A percentile compares a stretch with the other conserved stretches of the same genome.
These are phyloP conservation scores for Apodemia hepburni DNA, from an alignment of 2,888 invertebrate genomes.

Conservation along the genomic window DNA sequence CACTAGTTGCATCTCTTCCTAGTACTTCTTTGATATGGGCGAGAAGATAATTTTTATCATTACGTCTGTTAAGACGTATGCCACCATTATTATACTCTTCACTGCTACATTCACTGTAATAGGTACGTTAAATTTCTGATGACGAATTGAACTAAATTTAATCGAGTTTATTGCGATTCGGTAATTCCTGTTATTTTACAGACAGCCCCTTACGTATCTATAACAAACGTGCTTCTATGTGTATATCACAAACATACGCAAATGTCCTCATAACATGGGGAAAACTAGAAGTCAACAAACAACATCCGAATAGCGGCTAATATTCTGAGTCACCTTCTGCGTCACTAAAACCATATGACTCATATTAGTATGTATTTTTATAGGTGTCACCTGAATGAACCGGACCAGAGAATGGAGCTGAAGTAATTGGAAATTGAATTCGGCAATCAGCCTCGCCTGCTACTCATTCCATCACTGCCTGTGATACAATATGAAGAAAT, in stretches of 20 bases:
- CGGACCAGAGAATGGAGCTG: slow-evolving; percentile 9
- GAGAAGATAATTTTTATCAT: too few species aligned
- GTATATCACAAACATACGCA: too few species aligned
- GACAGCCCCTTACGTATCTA: background rate
- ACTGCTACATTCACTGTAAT: too few species aligned
- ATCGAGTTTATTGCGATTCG: too few species aligned
- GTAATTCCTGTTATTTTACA: too few species aligned
- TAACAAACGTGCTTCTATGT: background rate
- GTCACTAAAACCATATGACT: slow-evolving; percentile 49
- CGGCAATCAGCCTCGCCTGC: slow-evolving; percentile 28
- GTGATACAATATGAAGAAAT: slow-evolving; percentile 67
- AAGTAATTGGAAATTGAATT: background rate
- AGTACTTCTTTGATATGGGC: too few species aligned
- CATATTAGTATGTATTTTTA: slow-evolving; percentile 46
- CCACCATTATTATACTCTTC: too few species aligned
- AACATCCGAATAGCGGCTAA: slow-evolving; percentile 12
- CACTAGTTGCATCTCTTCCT: too few species aligned
- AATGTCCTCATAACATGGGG: slow-evolving; percentile 22
- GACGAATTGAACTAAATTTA: too few species aligned
- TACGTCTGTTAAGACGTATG: too few species aligned
- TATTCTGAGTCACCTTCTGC: slow-evolving; percentile 57
- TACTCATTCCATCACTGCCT: slow-evolving; percentile 67
- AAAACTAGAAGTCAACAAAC: slow-evolving; percentile 8
- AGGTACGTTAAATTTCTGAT: too few species aligned
- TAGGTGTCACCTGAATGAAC: slow-evolving; percentile 47